Base-by-base conservation (phyloP, 64 coral and sea anemone species). In the Acropora yongei region DNA sequence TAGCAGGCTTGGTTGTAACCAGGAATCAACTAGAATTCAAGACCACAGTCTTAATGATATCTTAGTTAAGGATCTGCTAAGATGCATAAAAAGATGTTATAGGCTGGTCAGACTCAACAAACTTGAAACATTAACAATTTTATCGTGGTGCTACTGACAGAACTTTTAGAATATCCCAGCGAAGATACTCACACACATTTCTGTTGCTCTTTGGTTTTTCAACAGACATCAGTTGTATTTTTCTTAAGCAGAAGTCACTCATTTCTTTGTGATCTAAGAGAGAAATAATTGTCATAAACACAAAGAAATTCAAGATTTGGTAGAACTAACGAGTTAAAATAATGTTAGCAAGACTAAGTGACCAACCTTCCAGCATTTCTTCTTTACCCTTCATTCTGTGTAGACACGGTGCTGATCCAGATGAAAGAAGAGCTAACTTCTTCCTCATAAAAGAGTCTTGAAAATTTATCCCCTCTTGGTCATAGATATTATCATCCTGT, bases 241-340 rank as follows among this genome's bases (percentile, higher is more conserved):
- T 85, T 71, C 63, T 85, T 71, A 65, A 68, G 72, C 82, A 85
- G 7, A 85, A 85, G 82, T 85, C 18, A 1, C 44, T 85, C 45
- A 49, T 68, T 49, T 85, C 44, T 44, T 65, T 41, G 11, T 41
- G 11, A 2, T 11, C 79, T 82, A 43, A 63, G 65, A 82, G n/a
- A 63, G 1, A 11, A 50, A 17, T 63, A 43, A 16, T 42, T 4
- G 16, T 4, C 17, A 19, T 19, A 20, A 80, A 12, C 55, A 41
- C 55, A 41, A 5, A 19, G 3, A 3, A 39, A 51, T 30, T 30
- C 30, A 30, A 30, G 30, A 30, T 30, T 30, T 30, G 51, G 51
- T 55, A 1, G 1, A 63, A 63, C 60, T 63, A 10, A 12, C 10
- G 8, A 18, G 60, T 63, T 63, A 13, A 63, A 30, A 30, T 30